Percentiles rank a stretch among this genome's conserved stretches.
These are phyloP conservation scores for Littorina saxatilis DNA, from an alignment of 1,140 invertebrate species.

Conservation along the genomic window DNA sequence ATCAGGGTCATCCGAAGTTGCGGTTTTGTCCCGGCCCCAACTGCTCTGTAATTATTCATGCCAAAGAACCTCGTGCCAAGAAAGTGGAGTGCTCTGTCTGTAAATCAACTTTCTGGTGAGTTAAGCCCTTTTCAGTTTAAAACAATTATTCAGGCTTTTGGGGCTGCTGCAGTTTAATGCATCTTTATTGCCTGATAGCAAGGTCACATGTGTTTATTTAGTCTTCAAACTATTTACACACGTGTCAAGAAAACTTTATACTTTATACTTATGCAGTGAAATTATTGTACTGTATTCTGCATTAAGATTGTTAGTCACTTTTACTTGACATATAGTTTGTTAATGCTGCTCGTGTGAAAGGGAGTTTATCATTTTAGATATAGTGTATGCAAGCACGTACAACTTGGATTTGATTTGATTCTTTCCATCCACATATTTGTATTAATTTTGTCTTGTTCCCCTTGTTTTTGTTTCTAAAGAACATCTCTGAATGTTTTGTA, in stretches of 20 bases:
- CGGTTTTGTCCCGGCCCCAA: constrained; percentile 96
- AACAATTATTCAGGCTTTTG: background rate
- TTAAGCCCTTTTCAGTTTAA: constrained; percentile 79
- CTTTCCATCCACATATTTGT: background rate
- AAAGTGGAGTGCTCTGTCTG: constrained; percentile 86
- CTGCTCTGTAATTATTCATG: constrained; percentile 90
- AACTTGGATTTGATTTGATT: no score
- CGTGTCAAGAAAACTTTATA: no score
- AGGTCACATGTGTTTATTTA: background rate
- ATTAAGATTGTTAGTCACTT: no score
- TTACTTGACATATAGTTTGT: no score
- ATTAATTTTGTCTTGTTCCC: no score
- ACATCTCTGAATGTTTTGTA: constrained; percentile 17
- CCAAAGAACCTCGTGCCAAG: constrained; percentile 87
- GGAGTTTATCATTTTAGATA: no score
- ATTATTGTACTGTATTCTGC: no score
- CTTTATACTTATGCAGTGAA: no score
- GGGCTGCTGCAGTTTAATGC: background rate
- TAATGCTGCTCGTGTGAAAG: no score
- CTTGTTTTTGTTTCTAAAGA: no score
- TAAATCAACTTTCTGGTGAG: constrained; percentile 88
- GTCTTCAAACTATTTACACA: no score
- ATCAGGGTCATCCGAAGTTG: constrained; percentile 77
- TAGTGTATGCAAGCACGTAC: no score
- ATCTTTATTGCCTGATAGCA: background rate